Conservation (phyloP, 2,797 vertebrate genomes). For the Choloepus didactylus region DNA sequence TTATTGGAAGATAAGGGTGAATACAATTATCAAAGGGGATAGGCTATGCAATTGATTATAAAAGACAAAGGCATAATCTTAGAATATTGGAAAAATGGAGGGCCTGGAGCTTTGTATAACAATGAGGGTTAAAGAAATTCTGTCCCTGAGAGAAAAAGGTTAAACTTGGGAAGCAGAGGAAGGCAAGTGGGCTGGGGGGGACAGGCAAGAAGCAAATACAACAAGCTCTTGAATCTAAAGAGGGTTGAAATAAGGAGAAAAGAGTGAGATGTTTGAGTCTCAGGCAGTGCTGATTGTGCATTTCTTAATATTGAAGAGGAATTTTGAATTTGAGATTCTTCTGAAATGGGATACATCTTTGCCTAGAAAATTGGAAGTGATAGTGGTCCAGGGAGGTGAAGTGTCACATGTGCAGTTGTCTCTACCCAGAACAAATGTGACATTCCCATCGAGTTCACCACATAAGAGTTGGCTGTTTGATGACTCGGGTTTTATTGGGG, state of each 20-base stretch:
- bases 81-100: neutral
- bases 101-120: neutral
- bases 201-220: neutral
- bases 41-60: constrained; percentile 43
- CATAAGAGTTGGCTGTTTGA: neutral
- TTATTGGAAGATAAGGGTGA: constrained; percentile 45
- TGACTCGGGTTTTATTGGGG: neutral
- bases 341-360: neutral
- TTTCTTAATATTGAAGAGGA: neutral
- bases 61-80: constrained; percentile 61
- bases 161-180: neutral
- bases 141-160: neutral
- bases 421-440: neutral
- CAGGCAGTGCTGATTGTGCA: neutral
- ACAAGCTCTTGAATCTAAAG: neutral
- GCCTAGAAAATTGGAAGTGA: neutral
- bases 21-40: constrained; percentile 53
- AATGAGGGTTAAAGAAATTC: neutral
- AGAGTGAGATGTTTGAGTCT: accelerated
- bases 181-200: too few species aligned
- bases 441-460: too few species aligned
- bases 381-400: neutral
- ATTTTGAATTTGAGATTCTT: neutral
- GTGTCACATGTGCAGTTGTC: too few species aligned
- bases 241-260: neutral